Conservation (phyloP, 1,140 invertebrate species). For the Drosophila quadrilineata region DNA sequence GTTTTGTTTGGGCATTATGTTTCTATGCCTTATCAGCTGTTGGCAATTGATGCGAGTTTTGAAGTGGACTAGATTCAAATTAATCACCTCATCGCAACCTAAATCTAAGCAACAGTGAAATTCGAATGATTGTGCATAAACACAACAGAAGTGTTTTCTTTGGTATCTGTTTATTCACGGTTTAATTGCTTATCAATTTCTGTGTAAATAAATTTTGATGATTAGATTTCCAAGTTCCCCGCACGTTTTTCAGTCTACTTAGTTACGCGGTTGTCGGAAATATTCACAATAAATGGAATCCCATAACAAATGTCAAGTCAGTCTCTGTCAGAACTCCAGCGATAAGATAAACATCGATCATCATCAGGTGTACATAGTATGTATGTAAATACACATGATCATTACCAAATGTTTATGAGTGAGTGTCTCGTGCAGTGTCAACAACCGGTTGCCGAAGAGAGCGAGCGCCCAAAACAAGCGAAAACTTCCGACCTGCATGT, state of each 20-base stretch:
- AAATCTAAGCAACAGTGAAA: conserved; percentile 49
- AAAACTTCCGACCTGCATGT: background rate
- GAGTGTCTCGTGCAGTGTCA: conserved; percentile 16
- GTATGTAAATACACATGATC: background rate
- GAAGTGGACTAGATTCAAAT: background rate
- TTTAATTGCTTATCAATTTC: background rate
- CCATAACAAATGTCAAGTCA: too few relatives aligned
- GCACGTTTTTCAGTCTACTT: too few relatives aligned
- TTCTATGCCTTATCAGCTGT: background rate
- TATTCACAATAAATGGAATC: too few relatives aligned
- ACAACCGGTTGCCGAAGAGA: conserved; percentile 10
- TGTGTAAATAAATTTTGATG: too few relatives aligned
- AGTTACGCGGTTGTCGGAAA: too few relatives aligned
- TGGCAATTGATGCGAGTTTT: conserved; percentile 17
- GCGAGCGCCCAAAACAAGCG: conserved; percentile 1
- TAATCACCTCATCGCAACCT: background rate
- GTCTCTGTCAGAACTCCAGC: too few relatives aligned
- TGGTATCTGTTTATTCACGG: background rate
- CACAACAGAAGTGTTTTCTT: background rate
- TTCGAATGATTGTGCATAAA: background rate
- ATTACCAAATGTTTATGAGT: conserved; percentile 2
- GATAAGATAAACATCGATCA: too few relatives aligned
- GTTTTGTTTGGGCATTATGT: conserved; percentile 34
- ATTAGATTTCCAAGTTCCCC: too few relatives aligned
- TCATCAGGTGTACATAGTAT: background rate